Evolutionary conservation across 2,888 invertebrate genomes (phyloP), one percentile per base, ranked within the genome.

Genomic region (Eupithecia insigniata): DNA sequence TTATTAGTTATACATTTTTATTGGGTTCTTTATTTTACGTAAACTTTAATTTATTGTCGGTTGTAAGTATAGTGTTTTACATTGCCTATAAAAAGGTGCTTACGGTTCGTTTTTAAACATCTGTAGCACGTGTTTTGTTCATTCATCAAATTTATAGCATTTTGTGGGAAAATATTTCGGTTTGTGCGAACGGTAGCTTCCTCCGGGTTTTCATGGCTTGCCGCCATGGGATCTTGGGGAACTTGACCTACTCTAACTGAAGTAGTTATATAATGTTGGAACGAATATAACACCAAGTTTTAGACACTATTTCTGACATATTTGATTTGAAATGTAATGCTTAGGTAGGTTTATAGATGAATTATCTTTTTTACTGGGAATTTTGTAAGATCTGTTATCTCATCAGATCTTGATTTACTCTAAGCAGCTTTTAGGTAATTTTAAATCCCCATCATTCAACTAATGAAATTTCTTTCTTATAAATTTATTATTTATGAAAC

Each of bases 1-100:
- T 94, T 94, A 93, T 93, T 94, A 93, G 92, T 93, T 93, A 93
- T 93, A 94, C 93, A 93, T 92, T 94, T 94, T 94, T 94, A 94
- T 93, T 92, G 89, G 88, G 89, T 79, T 92, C 91, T 93, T 94
- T 90, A 94, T 92, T 93, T 93, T 91, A 93, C 92, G 93, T 94
- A 90, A 93, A 92, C 88, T 93, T 93, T 90, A 93, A 94, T 94
- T 94, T 94, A 94, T 92, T 92, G 90, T 89, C 90, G 93, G 92
- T 87, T 88, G 91, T 64, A 36, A 64, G 64, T 92, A 89, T 91
- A 91, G 89, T 87, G 86, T 92, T 94, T 93, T 92, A 94, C 93
- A 92, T 93, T 91, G 92, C 92, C 93, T 93, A 94, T 93, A 93
- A 94, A 94, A 93, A 88, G 90, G 91, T 90, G 92, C 91, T 93